These are phyloP conservation scores for Myotis yumanensis DNA, from an alignment of 2,113 vertebrate genomes.

Conservation along the genomic window DNA sequence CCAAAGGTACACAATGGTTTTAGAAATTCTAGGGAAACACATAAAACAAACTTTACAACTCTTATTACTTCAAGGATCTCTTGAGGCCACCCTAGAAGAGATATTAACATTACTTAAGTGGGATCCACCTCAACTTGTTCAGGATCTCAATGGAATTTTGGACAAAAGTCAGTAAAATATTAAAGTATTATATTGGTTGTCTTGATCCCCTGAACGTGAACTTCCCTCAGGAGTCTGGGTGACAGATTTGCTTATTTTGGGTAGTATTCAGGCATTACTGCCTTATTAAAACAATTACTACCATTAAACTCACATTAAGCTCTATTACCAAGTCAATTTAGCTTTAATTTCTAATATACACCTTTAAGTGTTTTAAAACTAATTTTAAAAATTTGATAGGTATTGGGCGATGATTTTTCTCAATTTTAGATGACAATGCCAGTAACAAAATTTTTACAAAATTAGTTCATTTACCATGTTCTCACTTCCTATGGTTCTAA, in stretches of 20 bases:
- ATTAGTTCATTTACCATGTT: background rate
- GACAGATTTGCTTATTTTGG: constrained; percentile 18
- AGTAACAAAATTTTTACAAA: background rate
- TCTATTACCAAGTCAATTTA: background rate
- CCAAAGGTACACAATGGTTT: background rate
- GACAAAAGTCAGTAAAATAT: constrained; percentile 44
- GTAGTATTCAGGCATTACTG: constrained; percentile 7
- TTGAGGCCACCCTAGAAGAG: background rate
- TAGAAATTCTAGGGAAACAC: constrained; percentile 13
- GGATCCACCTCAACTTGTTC: constrained; percentile 1
- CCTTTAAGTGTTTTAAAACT: constrained; percentile 27
- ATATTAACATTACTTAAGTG: constrained; percentile 1
- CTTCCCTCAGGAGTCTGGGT: background rate
- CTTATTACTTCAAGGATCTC: background rate
- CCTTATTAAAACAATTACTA: constrained; percentile 2
- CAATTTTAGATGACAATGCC: background rate
- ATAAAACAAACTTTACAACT: background rate
- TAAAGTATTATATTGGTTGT: constrained; percentile 16
- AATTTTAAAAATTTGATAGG: background rate
- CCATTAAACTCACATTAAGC: background rate
- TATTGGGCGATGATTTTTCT: background rate
- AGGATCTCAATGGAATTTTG: constrained; percentile 51
- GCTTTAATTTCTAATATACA: constrained; percentile 9
- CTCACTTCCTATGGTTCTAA: background rate
- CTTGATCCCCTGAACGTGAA: background rate